Evolutionary conservation across 2,113 vertebrate genomes (phyloP), one percentile per base, ranked within the genome.

Genomic region (Scophthalmus maximus): DNA sequence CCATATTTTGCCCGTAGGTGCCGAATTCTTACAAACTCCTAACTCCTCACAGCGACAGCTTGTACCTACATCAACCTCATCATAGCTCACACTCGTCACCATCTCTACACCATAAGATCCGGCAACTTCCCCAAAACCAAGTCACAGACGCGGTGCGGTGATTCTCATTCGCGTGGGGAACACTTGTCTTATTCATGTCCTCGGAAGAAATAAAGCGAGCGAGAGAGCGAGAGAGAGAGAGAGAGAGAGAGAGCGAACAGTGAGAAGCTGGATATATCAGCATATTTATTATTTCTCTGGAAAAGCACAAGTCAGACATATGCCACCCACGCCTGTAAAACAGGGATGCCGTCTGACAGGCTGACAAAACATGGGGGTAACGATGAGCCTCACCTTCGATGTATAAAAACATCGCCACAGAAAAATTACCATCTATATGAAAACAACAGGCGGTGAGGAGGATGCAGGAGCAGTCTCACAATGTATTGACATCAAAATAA

Each of bases 261-360:
- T 0, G 9, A 40, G 5, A 40, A 42, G 25, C 25, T 61, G 52
- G 66, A 63, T 78, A 52, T 76, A 81, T 68, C 18, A 79, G 60
- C 10, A 0, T 14, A 72, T 84, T 87, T 80, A 86, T 87, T 84
- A 59, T 81, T 84, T 83, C 44, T 68, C 26, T 83, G 79, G 62
- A 88, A 82, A 78, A 83, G 34, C 27, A 51, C 18, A 47, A 49
- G 34, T 53, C 63, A 72, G 66, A 81, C 55, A 67, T 68, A 38
- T 55, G 23, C 51, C 76, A 58, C 59, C 56, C 51, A 20, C 34
- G 1, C 51, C 73, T 27, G 61, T 38, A 73, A 78, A 78, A 86
- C 15, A 56, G 34, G 60, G 80, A 75, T 63, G 47, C 30, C 38
- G 56, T 72, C 71, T 26, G 60, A 72, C 71, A 57, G 40, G 36